phyloP scores from a whole-genome alignment of 2,888 invertebrate genomes.

The Stegophylla sp. region DNA sequence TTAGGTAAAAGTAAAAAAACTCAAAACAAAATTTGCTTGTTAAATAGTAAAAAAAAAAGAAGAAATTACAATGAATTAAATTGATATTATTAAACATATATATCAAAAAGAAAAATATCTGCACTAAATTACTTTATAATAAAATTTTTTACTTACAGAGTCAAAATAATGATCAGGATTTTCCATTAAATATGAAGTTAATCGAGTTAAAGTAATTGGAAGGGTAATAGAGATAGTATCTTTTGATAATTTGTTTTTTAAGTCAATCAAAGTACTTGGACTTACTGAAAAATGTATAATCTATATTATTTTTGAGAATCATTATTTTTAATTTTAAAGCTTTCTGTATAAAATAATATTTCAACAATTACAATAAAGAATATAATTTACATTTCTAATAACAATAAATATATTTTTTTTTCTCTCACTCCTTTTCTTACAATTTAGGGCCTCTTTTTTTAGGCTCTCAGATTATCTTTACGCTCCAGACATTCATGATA shows the following conservation, averaged over 20 bases:
- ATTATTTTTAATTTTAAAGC: no score
- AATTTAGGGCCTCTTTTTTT: no score
- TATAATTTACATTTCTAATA: no score
- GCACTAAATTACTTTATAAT: background rate
- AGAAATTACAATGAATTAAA: no score
- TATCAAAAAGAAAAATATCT: background rate
- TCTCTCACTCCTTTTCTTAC: no score
- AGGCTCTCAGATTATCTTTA: no score
- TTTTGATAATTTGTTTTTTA: conserved; percentile 1
- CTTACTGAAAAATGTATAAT: conserved; percentile 12
- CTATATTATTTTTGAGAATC: background rate
- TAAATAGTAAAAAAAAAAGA: background rate
- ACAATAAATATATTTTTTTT: no score
- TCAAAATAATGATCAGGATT: conserved; percentile 53
- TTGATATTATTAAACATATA: background rate
- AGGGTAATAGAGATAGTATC: background rate
- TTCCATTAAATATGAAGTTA: conserved; percentile 10
- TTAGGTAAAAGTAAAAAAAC: no score
- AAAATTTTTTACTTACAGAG: conserved; percentile 23
- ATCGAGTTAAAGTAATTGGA: background rate
- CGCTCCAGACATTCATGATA: no score
- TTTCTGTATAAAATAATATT: no score
- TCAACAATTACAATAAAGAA: no score
- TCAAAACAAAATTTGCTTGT: background rate
- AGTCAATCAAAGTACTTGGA: background rate